Evolutionary conservation across 2,797 vertebrate genomes (phyloP).

Genomic region (Lacerta bilineata): DNA sequence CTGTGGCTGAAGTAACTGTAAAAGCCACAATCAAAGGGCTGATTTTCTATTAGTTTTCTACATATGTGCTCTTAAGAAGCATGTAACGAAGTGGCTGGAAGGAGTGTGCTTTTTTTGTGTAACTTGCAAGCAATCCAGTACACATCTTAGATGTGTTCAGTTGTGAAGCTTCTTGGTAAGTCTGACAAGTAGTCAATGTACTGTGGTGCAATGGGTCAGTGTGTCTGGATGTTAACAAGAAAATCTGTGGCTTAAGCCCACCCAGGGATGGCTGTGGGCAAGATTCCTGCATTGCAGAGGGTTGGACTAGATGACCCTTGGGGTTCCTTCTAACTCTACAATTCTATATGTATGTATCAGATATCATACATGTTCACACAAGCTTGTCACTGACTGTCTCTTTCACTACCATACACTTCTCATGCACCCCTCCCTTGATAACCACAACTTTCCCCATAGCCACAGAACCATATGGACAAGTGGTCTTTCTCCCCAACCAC

Average conservation of each 20-base stretch:
- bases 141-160: neutral
- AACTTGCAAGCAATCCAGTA: neutral
- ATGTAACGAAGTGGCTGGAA: neutral
- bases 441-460: neutral
- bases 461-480: neutral
- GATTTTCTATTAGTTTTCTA: constrained; percentile 23
- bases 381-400: neutral
- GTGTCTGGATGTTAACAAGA: no score
- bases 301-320: no score
- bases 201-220: no score
- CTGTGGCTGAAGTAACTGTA: constrained; percentile 8
- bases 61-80: neutral
- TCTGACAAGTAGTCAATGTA: neutral
- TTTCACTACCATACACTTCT: neutral
- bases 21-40: constrained; percentile 6
- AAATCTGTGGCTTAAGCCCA: no score
- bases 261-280: no score
- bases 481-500: neutral
- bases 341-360: neutral
- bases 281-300: no score
- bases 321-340: no score
- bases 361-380: neutral
- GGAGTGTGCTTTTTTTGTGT: neutral
- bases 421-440: neutral
- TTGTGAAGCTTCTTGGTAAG: neutral